Conservation (phyloP, 2,113 vertebrate species). For the Galbula dea region DNA sequence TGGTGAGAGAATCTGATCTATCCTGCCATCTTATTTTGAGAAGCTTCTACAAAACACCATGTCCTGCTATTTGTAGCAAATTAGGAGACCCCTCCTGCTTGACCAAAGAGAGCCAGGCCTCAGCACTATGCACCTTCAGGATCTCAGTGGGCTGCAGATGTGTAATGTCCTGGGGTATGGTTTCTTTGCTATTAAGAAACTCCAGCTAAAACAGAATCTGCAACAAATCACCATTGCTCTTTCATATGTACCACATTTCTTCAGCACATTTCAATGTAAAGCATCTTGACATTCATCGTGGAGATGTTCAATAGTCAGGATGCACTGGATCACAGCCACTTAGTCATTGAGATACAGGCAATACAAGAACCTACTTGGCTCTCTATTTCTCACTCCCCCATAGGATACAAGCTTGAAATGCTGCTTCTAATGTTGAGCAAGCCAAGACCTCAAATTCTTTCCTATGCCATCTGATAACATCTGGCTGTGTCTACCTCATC, state of each 20-base stretch:
- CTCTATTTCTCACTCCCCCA: constrained; percentile 9
- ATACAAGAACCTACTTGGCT: neutral
- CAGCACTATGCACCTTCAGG: neutral
- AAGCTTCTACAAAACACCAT: neutral
- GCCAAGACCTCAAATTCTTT: neutral
- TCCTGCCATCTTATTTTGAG: neutral
- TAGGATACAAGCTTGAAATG: neutral
- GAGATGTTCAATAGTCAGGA: neutral
- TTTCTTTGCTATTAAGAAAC: neutral
- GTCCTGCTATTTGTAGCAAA: neutral
- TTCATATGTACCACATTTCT: neutral
- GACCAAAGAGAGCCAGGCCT: neutral
- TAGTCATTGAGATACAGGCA: neutral
- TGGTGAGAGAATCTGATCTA: neutral
- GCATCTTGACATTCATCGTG: neutral
- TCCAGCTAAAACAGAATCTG: neutral
- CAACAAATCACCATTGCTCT: neutral
- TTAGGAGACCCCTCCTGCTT: neutral
- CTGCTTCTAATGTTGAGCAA: neutral
- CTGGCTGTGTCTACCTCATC: constrained; percentile 11
- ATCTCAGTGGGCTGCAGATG: neutral
- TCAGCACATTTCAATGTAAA: neutral
- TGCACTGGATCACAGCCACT: neutral
- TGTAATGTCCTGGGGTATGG: too few species aligned
- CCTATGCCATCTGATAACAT: neutral